Conservation (phyloP, 2,113 vertebrate species). For the Pandion haliaetus region DNA sequence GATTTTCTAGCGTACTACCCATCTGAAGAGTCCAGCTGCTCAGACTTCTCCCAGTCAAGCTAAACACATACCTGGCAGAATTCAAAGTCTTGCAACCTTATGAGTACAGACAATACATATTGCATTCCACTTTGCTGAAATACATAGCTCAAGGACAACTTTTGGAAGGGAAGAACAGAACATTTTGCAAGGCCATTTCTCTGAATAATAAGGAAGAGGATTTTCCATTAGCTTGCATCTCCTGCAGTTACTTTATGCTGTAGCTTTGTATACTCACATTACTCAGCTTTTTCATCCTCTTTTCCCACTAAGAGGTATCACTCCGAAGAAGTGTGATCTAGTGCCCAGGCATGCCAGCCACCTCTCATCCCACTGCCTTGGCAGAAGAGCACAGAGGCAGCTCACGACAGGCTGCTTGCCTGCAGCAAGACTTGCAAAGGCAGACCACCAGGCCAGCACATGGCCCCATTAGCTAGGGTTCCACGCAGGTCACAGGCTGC, state of each 20-base stretch:
- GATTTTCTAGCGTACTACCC: not conserved
- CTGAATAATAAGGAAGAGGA: not conserved
- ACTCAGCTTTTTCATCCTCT: not conserved
- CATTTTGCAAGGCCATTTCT: not conserved
- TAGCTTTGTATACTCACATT: rapidly evolving
- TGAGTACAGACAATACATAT: rapidly evolving
- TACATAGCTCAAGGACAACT: not conserved
- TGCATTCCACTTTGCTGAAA: not conserved
- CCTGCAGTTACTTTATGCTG: not conserved
- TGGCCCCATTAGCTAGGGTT: rapidly evolving
- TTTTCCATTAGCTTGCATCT: not conserved
- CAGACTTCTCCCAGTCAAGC: not conserved
- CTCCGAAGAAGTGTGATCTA: not conserved
- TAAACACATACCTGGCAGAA: not conserved
- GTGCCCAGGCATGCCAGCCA: not conserved
- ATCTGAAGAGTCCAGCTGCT: not conserved
- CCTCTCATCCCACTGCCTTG: not conserved
- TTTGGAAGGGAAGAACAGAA: not conserved
- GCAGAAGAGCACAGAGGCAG: not conserved
- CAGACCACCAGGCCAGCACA: rapidly evolving
- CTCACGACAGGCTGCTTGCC: not conserved
- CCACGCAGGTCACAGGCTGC: not conserved
- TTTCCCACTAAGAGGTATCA: not conserved
- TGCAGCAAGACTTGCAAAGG: not conserved
- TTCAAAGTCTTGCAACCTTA: not conserved